Percentiles rank a stretch among this genome's conserved stretches.
phyloP scores from a whole-genome alignment of 2,113 vertebrate species.

The Sitta europaea region DNA sequence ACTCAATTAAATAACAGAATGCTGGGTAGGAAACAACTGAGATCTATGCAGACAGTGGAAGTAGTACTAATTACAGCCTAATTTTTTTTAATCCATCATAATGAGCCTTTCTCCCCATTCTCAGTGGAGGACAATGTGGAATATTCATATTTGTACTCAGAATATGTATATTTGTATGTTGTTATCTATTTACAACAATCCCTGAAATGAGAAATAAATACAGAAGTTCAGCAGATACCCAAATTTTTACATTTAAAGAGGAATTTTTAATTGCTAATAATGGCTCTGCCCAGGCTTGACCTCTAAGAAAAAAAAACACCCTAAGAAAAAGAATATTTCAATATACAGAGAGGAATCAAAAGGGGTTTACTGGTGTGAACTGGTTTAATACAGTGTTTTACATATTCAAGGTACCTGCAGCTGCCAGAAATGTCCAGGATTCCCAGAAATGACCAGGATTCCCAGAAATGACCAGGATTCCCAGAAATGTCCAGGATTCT shows the following conservation, averaged over 20 bases:
- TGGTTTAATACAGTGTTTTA: background rate
- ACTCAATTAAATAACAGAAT: constrained; percentile 66
- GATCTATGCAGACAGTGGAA: constrained; percentile 40
- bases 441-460: background rate
- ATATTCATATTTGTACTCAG: background rate
- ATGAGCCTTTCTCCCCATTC: constrained; percentile 19
- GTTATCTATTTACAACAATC: background rate
- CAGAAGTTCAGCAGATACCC: background rate
- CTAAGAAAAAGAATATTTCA: background rate
- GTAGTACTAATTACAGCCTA: constrained; percentile 41
- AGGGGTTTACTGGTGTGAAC: background rate
- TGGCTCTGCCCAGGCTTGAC: background rate
- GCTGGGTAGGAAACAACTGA: constrained; percentile 30
- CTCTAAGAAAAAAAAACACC: background rate
- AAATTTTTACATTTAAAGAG: background rate
- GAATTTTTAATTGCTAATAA: background rate
- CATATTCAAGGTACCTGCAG: background rate
- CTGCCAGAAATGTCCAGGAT: background rate
- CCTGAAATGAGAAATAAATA: background rate
- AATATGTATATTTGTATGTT: too few relatives aligned
- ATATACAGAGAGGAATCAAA: background rate
- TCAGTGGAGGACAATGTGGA: background rate
- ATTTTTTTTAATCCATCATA: constrained; percentile 59
- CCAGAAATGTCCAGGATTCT: background rate
- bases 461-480: background rate